Percentiles rank a stretch among this genome's conserved stretches.
Evolutionary conservation across 2,797 vertebrate species (phyloP).

Genomic region (Remorina albescens): DNA sequence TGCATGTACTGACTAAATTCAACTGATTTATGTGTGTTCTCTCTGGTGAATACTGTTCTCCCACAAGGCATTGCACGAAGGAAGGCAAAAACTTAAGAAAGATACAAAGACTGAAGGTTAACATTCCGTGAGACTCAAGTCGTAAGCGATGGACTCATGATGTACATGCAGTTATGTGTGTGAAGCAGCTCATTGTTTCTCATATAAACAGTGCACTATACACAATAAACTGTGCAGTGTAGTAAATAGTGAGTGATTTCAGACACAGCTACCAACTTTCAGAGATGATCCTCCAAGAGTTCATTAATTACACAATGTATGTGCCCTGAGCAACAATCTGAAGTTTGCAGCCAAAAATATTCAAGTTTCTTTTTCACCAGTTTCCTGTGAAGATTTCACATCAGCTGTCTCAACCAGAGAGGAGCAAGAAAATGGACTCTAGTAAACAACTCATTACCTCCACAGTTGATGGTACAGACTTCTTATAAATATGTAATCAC

Average conservation of each 20-base stretch:
- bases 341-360: neutral
- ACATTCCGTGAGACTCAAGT: neutral
- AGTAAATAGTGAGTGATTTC: neutral
- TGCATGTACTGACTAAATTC: neutral
- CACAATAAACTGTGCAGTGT: too few relatives aligned
- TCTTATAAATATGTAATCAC: conserved; percentile 5
- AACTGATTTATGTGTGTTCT: neutral
- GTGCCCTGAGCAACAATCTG: neutral
- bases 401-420: neutral
- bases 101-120: neutral
- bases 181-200: neutral
- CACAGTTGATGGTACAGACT: neutral
- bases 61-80: neutral
- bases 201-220: neutral
- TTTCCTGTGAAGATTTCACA: neutral
- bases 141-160: neutral
- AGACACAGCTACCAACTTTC: neutral
- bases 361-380: neutral
- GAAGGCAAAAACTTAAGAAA: neutral
- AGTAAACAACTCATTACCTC: neutral
- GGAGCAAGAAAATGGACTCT: neutral
- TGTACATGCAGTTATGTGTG: neutral
- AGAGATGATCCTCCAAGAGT: neutral
- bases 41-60: neutral
- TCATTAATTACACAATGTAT: neutral